A percentile compares a stretch with the other conserved stretches of the same genome.
Evolutionary conservation across 2,888 invertebrate species (phyloP).

Genomic region (Drosophila acutilabella): DNA sequence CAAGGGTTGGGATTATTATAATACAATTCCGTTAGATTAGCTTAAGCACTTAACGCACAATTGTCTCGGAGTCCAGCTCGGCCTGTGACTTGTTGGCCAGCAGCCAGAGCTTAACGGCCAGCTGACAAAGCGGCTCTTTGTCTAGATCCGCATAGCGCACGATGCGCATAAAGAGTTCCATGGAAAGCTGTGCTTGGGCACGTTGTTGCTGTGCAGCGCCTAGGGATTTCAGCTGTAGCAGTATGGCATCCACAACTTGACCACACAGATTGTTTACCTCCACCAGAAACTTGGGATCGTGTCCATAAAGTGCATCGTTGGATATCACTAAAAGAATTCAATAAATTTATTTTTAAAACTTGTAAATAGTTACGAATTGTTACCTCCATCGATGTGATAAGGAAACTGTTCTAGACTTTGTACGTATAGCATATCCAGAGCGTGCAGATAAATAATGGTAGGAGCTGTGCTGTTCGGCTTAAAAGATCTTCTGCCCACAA

Average conservation of each 20-base stretch:
- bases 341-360: neutral
- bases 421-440: constrained; percentile 91
- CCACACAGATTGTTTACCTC: constrained; percentile 92
- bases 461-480: constrained; percentile 89
- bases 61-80: constrained; percentile 86
- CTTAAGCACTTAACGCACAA: constrained; percentile 64
- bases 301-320: constrained; percentile 96
- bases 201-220: constrained; percentile 89
- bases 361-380: neutral
- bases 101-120: constrained; percentile 93
- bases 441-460: constrained; percentile 89
- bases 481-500: constrained; percentile 91
- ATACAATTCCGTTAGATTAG: neutral
- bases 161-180: constrained; percentile 91
- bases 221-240: constrained; percentile 89
- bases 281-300: constrained; percentile 93
- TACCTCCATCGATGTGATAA: constrained; percentile 92
- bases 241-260: constrained; percentile 91
- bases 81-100: constrained; percentile 89
- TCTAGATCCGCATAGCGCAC: constrained; percentile 88
- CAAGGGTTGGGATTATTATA: neutral
- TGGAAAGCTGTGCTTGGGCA: constrained; percentile 90
- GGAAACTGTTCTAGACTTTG: constrained; percentile 93
- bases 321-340: constrained; percentile 89
- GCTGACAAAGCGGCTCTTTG: constrained; percentile 87